A percentile compares a stretch with the other conserved stretches of the same genome.
These are phyloP conservation scores for Agrilus mali DNA, from an alignment of 2,888 invertebrate genomes.

Conservation along the genomic window DNA sequence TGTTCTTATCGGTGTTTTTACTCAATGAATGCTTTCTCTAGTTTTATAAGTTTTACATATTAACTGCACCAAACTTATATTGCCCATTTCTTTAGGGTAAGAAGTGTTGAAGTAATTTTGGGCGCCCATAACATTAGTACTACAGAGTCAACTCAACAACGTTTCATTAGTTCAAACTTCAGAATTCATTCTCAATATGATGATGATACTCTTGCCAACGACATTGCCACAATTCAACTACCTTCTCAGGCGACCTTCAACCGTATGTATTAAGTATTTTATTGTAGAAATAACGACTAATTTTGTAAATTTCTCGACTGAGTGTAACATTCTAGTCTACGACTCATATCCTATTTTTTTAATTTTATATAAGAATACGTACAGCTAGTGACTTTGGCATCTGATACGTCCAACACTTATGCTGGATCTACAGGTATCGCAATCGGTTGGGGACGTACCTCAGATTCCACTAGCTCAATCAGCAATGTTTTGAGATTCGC, in stretches of 20 bases:
- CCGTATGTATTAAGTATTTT: slow-evolving; percentile 19
- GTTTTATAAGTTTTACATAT: no score
- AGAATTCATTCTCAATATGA: slow-evolving; percentile 12
- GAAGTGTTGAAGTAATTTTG: slow-evolving; percentile 14
- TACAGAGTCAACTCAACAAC: slow-evolving; percentile 21
- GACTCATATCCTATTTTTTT: no score
- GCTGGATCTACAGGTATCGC: slow-evolving; percentile 29
- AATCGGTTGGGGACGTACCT: slow-evolving; percentile 37
- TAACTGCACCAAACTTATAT: no score
- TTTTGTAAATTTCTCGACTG: neutral
- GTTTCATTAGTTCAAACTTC: slow-evolving; percentile 10
- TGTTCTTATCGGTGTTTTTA: no score
- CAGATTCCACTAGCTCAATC: slow-evolving; percentile 21
- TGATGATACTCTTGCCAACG: slow-evolving; percentile 20
- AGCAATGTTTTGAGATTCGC: slow-evolving; percentile 33
- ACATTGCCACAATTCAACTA: slow-evolving; percentile 35
- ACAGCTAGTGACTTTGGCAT: no score
- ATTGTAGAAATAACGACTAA: no score
- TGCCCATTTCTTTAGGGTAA: slow-evolving; percentile 7
- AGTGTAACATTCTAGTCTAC: no score
- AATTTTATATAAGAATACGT: no score
- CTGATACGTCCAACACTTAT: slow-evolving; percentile 18
- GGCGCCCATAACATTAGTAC: slow-evolving; percentile 22
- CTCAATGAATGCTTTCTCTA: no score
- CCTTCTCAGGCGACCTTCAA: slow-evolving; percentile 27